These are phyloP conservation scores for Tanypteryx hageni DNA, from an alignment of 2,888 invertebrate genomes.

Conservation along the genomic window DNA sequence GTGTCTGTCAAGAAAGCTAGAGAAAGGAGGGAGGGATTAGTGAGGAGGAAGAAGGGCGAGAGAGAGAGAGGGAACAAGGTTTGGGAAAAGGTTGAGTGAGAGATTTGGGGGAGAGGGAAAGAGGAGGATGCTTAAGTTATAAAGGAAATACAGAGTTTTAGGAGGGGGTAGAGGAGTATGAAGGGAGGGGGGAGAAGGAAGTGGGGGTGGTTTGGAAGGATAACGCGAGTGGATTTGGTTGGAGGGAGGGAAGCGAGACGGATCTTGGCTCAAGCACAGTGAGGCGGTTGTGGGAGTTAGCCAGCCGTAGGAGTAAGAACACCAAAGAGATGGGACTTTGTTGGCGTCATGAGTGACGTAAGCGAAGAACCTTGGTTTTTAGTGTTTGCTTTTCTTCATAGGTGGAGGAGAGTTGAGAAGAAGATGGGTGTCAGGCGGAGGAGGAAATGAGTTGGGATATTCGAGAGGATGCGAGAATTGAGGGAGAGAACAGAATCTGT, in stretches of 20 bases:
- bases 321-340: conserved; percentile 2
- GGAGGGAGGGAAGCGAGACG: background rate
- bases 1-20: background rate
- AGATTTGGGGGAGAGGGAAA: background rate
- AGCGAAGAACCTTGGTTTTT: conserved; percentile 24
- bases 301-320: conserved; percentile 16
- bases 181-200: no score
- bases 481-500: no score
- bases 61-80: background rate
- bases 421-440: background rate
- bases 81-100: background rate
- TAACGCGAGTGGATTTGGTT: no score
- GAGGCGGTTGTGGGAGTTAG: background rate
- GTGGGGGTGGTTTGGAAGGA: no score
- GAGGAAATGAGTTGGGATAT: background rate
- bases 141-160: background rate
- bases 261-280: background rate
- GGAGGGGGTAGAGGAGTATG: background rate
- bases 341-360: conserved; percentile 56
- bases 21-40: background rate
- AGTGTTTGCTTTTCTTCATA: conserved; percentile 23
- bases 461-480: background rate
- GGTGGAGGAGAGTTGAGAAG: conserved; percentile 25
- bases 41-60: background rate
- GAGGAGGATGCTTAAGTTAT: background rate